A percentile compares a stretch with the other conserved stretches of the same genome.
phyloP scores from a whole-genome alignment of 2,113 vertebrate species.

The Phalacrocorax brasilianus region DNA sequence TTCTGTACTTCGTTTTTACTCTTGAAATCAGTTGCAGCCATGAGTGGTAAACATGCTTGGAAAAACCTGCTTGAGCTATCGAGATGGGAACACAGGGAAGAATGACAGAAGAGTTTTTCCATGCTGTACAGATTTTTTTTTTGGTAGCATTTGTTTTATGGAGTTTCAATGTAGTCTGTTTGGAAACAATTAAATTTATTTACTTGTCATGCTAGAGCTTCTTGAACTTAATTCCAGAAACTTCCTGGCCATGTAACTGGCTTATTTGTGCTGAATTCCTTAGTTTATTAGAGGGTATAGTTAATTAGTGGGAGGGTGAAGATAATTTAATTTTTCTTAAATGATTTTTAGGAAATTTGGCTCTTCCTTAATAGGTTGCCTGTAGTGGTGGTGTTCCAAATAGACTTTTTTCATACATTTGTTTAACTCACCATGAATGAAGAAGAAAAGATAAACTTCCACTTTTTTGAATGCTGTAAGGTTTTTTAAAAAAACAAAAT shows the following conservation, averaged over 20 bases:
- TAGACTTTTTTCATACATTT: background rate
- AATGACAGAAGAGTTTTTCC: background rate
- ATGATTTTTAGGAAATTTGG: background rate
- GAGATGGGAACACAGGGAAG: background rate
- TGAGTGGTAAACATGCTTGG: background rate
- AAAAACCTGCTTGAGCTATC: background rate
- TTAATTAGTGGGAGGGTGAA: background rate
- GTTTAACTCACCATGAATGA: background rate
- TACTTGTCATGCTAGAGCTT: background rate
- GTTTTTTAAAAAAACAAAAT: background rate
- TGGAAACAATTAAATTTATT: background rate
- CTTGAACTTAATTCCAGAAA: background rate
- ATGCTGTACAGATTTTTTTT: background rate
- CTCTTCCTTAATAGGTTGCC: background rate
- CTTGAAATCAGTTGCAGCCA: background rate
- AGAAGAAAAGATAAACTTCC: background rate
- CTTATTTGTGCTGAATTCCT: background rate
- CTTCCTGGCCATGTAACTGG: background rate
- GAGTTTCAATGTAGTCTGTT: background rate
- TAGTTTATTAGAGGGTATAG: background rate
- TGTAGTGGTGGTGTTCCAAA: background rate
- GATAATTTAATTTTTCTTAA: background rate
- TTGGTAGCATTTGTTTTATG: background rate
- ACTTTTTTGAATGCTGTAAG: background rate
- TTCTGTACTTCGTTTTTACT: background rate